These are phyloP conservation scores for Pseudolycoriella hygida DNA, from an alignment of 2,888 invertebrate genomes.

Conservation along the genomic window DNA sequence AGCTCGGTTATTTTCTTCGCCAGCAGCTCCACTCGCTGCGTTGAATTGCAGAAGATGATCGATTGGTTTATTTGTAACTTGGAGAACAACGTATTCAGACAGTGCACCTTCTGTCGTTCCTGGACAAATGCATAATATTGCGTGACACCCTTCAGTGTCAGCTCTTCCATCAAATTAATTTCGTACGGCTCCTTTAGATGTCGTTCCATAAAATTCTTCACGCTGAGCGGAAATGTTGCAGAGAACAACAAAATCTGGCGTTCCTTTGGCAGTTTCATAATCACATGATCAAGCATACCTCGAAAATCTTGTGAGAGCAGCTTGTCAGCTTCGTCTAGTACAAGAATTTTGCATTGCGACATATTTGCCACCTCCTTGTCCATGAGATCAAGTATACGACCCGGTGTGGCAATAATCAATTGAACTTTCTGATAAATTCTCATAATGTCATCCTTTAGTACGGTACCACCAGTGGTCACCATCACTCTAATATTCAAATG, in stretches of 20 bases:
- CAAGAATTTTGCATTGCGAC: constrained; percentile 90
- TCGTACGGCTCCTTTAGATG: constrained; percentile 96
- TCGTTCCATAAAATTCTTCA: constrained; percentile 97
- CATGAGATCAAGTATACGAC: constrained; percentile 98
- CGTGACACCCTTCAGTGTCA: constrained; percentile 96
- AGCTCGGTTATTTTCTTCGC: constrained; percentile 99
- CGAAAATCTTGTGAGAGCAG: constrained; percentile 97
- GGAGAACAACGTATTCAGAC: constrained; percentile 97
- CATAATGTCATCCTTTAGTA: constrained; percentile 96
- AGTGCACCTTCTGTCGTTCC: constrained; percentile 99
- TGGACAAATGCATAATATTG: constrained; percentile 99
- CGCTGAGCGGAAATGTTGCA: constrained; percentile 96
- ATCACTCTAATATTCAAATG: constrained; percentile 94
- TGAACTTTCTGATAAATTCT: constrained; percentile 98
- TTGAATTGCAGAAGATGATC: constrained; percentile 99
- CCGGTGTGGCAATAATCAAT: constrained; percentile 97
- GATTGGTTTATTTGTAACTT: constrained; percentile 99
- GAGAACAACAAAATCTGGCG: constrained; percentile 97
- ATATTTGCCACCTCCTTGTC: constrained; percentile 91
- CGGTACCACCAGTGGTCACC: constrained; percentile 99
- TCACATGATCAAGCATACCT: constrained; percentile 96
- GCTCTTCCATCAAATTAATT: constrained; percentile 98
- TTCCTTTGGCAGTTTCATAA: constrained; percentile 75
- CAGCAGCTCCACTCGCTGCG: constrained; percentile 94
- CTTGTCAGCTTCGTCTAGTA: constrained; percentile 98